Evolutionary conservation across 2,113 vertebrate species (phyloP), one percentile per base, ranked within the genome.

Genomic region (Caranx melampygus): DNA sequence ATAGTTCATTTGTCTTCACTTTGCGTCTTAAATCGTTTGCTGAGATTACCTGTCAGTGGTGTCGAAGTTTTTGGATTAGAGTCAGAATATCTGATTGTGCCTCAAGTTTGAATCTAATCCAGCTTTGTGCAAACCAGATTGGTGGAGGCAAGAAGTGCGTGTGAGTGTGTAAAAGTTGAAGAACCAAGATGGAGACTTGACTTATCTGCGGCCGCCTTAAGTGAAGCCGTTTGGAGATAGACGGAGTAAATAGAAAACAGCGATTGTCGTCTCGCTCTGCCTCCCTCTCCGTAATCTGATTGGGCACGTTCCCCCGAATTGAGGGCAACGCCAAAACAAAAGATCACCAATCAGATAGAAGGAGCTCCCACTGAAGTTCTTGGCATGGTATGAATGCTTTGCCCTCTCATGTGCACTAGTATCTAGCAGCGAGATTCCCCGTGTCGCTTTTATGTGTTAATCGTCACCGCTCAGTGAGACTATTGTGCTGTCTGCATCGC

Each of bases 321-420:
- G 87, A 88, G 88, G 90, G 89, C 85, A 88, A 83, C 83, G 87
- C 85, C 87, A 86, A 90, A 92, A 92, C 88, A 91, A 93, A 92
- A 93, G 92, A 91, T 91, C 91, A 91, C 91, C 92, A 91, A 93
- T 94, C 94, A 94, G 94, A 94, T 95, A 93, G 75, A 78, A 49
- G 87, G 73, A 88, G 88, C 88, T 91, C 87, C 84, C 82, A 83
- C 88, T 90, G 88, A 89, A 79, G 84, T 84, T 87, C 79, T 88
- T 92, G 89, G 93, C 92, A 89, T 83, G 80, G 70, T 79, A 82
- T 93, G 92, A 92, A 93, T 91, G 90, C 85, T 83, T 81, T 76
- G 83, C 83, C 81, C 88, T 91, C 90, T 89, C 83, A 89, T 90
- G 89, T 89, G 89, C 86, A 80, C 90, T 86, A 82, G 91, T 93